These are phyloP conservation scores for Alloscopus bannaensis DNA, from an alignment of 2,888 invertebrate genomes.

Conservation along the genomic window DNA sequence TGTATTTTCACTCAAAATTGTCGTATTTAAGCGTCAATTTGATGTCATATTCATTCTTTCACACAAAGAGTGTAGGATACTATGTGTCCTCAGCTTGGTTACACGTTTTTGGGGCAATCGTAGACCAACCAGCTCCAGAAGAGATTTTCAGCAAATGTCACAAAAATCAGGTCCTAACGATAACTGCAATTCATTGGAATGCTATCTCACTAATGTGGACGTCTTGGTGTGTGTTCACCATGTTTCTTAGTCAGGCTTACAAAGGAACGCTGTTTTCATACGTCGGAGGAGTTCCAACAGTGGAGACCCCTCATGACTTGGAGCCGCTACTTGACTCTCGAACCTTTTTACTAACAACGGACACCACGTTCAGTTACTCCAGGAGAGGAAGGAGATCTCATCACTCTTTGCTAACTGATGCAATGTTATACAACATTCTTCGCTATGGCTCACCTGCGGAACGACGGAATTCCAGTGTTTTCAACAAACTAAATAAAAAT, in stretches of 20 bases:
- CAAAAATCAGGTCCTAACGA: neutral
- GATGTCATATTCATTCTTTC: no score
- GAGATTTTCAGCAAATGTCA: neutral
- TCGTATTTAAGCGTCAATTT: neutral
- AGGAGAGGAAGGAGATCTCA: neutral
- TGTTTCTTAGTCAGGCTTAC: neutral
- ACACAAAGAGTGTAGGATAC: no score
- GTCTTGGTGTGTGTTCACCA: neutral
- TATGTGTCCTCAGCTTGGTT: neutral
- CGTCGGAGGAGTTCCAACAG: neutral
- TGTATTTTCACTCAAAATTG: neutral
- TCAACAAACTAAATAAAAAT: neutral
- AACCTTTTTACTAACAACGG: neutral
- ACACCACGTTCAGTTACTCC: neutral
- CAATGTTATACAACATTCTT: neutral
- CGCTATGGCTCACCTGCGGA: neutral
- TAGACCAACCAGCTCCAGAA: neutral
- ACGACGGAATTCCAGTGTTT: neutral
- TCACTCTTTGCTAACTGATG: neutral
- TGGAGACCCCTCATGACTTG: neutral
- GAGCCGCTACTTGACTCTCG: neutral
- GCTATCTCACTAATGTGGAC: no score
- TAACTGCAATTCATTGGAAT: no score
- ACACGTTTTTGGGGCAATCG: neutral
- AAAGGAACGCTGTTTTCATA: conserved; percentile 10